Evolutionary conservation across 2,797 vertebrate genomes (phyloP).

Genomic region (Pipistrellus kuhlii): DNA sequence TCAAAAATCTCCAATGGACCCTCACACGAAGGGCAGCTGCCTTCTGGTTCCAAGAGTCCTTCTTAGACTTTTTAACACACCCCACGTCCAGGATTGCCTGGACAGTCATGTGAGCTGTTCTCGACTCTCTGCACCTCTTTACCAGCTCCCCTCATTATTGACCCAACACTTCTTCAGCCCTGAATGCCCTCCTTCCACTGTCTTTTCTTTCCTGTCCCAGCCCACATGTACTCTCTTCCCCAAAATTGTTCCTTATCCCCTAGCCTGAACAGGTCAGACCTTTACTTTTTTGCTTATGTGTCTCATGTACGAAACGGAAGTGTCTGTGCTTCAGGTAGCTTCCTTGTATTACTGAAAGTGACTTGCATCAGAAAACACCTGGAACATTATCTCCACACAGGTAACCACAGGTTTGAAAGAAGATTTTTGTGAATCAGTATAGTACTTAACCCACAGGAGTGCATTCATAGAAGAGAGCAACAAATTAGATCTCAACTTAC

Average conservation of each 20-base stretch:
- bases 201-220: neutral
- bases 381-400: neutral
- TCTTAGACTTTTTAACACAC: neutral
- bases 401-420: neutral
- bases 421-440: neutral
- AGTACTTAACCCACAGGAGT: neutral
- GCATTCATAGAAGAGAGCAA: neutral
- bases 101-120: too few relatives aligned
- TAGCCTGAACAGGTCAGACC: neutral
- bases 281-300: neutral
- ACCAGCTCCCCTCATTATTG: neutral
- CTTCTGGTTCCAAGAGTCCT: neutral
- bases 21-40: neutral
- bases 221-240: neutral
- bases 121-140: neutral
- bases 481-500: neutral
- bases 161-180: neutral
- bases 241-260: neutral
- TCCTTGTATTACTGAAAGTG: neutral
- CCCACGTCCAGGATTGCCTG: neutral
- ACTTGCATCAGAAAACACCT: neutral
- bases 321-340: neutral
- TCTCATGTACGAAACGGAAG: neutral
- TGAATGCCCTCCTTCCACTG: neutral
- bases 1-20: neutral